Conservation (phyloP, 2,113 vertebrate genomes). For the Zosterops hypoxanthus region DNA sequence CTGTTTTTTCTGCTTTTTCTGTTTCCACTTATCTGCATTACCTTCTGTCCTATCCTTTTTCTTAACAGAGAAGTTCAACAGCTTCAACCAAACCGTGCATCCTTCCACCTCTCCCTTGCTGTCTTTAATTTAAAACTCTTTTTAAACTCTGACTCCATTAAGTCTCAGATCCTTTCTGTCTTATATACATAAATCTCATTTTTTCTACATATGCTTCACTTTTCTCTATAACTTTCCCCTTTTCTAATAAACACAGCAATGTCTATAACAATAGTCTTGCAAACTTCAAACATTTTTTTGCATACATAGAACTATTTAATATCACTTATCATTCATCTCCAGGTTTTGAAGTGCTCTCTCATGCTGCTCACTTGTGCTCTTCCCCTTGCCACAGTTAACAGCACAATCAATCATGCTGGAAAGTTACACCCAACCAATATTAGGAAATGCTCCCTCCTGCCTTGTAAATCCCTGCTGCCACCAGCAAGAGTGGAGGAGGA, state of each 20-base stretch:
- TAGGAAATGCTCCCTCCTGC: conserved; percentile 18
- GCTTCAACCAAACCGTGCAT: neutral
- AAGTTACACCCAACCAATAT: conserved; percentile 10
- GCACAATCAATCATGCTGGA: conserved; percentile 7
- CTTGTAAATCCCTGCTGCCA: conserved; percentile 13
- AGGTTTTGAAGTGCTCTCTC: neutral
- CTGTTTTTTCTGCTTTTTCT: neutral
- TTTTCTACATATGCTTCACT: neutral
- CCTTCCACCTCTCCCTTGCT: neutral
- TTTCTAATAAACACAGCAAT: neutral
- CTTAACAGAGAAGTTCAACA: neutral
- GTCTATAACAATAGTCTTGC: neutral
- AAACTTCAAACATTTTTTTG: conserved; percentile 23
- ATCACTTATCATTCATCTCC: neutral
- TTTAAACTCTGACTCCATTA: neutral
- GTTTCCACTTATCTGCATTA: neutral
- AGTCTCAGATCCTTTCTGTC: neutral
- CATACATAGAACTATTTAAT: neutral
- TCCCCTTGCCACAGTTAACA: conserved; percentile 18
- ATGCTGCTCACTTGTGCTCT: conserved; percentile 14
- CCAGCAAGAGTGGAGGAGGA: neutral
- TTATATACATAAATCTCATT: neutral
- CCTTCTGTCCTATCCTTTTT: neutral
- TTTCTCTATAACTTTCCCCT: neutral
- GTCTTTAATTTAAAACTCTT: neutral